A percentile compares a stretch with the other conserved stretches of the same genome.
Conservation (phyloP, 2,797 vertebrate genomes). For the Catharus ustulatus region DNA sequence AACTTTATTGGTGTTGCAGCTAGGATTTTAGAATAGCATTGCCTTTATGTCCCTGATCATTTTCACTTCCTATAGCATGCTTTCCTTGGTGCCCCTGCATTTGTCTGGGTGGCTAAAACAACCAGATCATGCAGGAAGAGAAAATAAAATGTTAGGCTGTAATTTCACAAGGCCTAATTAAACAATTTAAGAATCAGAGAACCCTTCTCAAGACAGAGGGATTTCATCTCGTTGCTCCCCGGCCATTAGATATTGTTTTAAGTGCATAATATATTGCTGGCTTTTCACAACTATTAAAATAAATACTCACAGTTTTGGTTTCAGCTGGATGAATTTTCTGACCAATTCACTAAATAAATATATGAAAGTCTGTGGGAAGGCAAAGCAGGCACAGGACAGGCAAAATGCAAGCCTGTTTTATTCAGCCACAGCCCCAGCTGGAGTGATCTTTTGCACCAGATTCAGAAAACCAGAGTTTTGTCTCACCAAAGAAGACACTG, state of each 20-base stretch:
- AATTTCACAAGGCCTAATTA: neutral
- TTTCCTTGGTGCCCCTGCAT: neutral
- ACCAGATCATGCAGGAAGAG: neutral
- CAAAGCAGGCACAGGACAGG: neutral
- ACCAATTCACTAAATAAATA: neutral
- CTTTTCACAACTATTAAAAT: no score
- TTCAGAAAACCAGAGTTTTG: neutral
- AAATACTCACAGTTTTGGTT: neutral
- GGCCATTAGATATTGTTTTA: neutral
- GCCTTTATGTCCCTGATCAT: neutral
- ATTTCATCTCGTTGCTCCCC: rapidly evolving
- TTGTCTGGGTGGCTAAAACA: neutral
- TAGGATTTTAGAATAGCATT: neutral
- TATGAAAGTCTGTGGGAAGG: neutral
- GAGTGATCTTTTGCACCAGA: neutral
- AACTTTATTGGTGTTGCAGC: neutral
- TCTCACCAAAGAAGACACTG: neutral
- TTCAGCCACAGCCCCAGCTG: neutral
- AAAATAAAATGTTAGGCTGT: neutral
- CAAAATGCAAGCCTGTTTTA: rapidly evolving
- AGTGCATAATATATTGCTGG: no score
- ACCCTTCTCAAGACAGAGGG: neutral
- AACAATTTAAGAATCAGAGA: neutral
- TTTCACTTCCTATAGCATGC: neutral
- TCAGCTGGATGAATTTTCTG: neutral